Base-by-base conservation (phyloP, 92 coral and sea anemone genomes). In the Diadumene lineata region DNA sequence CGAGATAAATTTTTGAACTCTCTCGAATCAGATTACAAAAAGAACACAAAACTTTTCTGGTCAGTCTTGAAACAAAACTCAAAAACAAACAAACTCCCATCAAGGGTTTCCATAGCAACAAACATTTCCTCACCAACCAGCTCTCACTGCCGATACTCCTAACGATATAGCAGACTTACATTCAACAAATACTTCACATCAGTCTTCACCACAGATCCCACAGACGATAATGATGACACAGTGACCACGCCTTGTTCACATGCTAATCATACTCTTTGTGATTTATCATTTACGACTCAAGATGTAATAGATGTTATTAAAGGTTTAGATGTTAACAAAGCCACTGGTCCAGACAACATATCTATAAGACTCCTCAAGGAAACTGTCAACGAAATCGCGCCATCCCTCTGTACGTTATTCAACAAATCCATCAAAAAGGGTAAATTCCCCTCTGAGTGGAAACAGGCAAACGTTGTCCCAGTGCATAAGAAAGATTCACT, bases 351-450 rank as follows among this genome's bases (percentile, higher is more conserved):
- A 25, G 82, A 78, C 57, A 28, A 66, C 1, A 79, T 79, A 18
- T 75, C 83, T 16, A 38, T 38, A 38, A 29, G 29, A n/a, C 76
- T 69, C 34, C 75, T 85, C 51, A 81, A 63, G 43, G 85, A 74
- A 55, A 73, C 86, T n/a, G 74, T 82, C 17, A 44, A 80, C 19
- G 80, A 53, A 51, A 80, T 79, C 50, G 75, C 85, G 26, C 72
- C 81, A 31, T 79, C 89, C 29, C 77, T 79, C 13, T 79, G 81
- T 53, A 43, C 66, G 44, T 30, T 84, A 56, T 78, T 84, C 56
- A 78, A 78, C 62, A 74, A 74, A 68, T 75, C 64, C 29, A 76
- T 79, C 28, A 57, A 62, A 31, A 43, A 72, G 15, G 81, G 90
- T 0, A 43, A 50, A 34, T 29, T 81, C 17, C 83, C 86, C 10